Base-by-base conservation (phyloP, 1,140 invertebrate species). In the Diplogasteroides magnus region DNA sequence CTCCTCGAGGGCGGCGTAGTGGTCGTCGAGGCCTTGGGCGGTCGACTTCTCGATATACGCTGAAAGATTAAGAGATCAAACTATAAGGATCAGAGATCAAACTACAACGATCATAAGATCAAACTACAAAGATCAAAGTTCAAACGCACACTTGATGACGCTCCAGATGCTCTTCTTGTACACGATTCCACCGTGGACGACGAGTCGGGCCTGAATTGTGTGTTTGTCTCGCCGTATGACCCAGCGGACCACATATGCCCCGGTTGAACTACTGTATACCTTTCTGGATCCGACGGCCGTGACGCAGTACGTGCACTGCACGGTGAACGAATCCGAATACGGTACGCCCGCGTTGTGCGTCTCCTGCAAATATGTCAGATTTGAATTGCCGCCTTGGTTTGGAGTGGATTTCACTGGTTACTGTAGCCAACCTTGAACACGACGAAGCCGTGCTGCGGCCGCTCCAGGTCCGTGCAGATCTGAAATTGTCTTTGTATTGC, bases 331-430 rank as follows among this genome's bases (percentile, higher is more conserved):
- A 55, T 72, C 70, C 1, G 70, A 32, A 58, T 72, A 72, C 37
- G 70, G 70, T 11, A 72, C 70, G 19, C 70, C 70, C 1, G 59
- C 56, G 26, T 72, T 72, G 14, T 67, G 64, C 2, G 70, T 67
- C 60, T 72, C 70, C 55, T 66, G 23, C 19, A 63, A 26, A n/a
- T n/a, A n/a, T n/a, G n/a, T n/a, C n/a, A n/a, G n/a, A n/a, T n/a
- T n/a, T n/a, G n/a, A n/a, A n/a, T n/a, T n/a, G n/a, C n/a, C n/a
- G n/a, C n/a, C n/a, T n/a, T n/a, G n/a, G n/a, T n/a, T n/a, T n/a
- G n/a, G n/a, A n/a, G n/a, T n/a, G n/a, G n/a, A n/a, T n/a, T n/a
- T n/a, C n/a, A n/a, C n/a, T n/a, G n/a, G n/a, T n/a, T n/a, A n/a
- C n/a, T n/a, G n/a, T n/a, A 13, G 23, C 59, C 27, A 6, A 60